Evolutionary conservation across 2,797 vertebrate genomes (phyloP), one percentile per base, ranked within the genome.

Genomic region (Lycodopsis pacificus): DNA sequence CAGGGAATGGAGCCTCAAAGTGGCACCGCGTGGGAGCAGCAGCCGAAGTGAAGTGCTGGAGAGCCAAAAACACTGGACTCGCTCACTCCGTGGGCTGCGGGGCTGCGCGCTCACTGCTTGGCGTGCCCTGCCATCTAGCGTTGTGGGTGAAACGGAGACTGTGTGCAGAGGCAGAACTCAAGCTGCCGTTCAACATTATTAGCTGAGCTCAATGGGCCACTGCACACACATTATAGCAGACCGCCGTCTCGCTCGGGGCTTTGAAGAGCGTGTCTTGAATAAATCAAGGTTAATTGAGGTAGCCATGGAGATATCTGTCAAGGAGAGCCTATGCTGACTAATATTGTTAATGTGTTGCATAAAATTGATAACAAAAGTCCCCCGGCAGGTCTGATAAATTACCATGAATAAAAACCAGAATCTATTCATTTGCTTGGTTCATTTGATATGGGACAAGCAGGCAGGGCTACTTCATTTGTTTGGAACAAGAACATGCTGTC

Each of bases 111-210:
- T 3, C 3, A 22, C 54, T 1, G n/a, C 2, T 25, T 85, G 86
- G 61, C 54, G 79, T 83, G 68, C 17, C 0, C 72, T 84, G 91
- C 91, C 91, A 90, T 72, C 92, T 93, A 85, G 80, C 25, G 91
- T 3, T 1, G 44, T 0, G 0, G 6, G 6, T 54, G 32, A 17
- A 2, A n/a, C 34, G 5, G 17, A 22, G 0, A 0, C 1, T 53
- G 0, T 40, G 15, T 5, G 1, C 4, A 7, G 3, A 49, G 17
- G 44, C 17, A 7, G 22, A 54, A 12, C 20, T 42, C 40, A 11
- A 51, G 54, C 70, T 34, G 53, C 8, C 14, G 22, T n/a, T 75
- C 38, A 22, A 68, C 44, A 56, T 58, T 63, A 65, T 62, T 68
- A 69, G 65, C 61, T 6, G 71, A 76, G 73, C 78, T 71, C 71